Evolutionary conservation across 2,113 vertebrate genomes (phyloP), one percentile per base, ranked within the genome.

Genomic region (Meleagris gallopavo): DNA sequence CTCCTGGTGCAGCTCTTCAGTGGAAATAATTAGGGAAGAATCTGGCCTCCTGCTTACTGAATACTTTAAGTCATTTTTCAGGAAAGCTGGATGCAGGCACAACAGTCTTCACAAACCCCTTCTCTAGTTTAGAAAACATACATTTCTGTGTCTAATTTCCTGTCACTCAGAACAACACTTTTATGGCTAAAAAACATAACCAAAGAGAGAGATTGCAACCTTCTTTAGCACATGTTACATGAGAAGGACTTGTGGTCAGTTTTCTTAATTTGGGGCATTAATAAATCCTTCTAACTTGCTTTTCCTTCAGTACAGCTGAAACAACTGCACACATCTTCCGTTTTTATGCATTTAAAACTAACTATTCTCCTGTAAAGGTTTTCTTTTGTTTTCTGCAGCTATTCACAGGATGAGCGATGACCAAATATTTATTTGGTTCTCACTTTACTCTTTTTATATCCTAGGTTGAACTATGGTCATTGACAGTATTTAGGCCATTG

Each of bases 121-220:
- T 89, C 62, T 55, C 14, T 55, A 10, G 7, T 80, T 91, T 25
- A 66, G 58, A 76, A 95, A 82, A 69, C 64, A 90, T 62, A 66
- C 15, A 12, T 64, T 41, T 48, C 58, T 60, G 69, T 38, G 46
- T 73, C 36, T 86, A 66, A 61, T 74, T 90, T 81, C 66, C 82
- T 89, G 65, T 81, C 43, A 7, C 73, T 78, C 34, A 50, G 64
- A 96, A 65, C 86, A 92, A 52, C 7, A 14, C 76, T 90, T 85
- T 60, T 34, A 30, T 13, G n/a, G 65, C 83, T 69, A 75, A 72
- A 72, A 24, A 27, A 38, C 29, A 12, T 55, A 84, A 88, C 94
- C 92, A 93, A 90, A 94, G 92, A 88, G 71, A 70, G 70, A 86
- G 73, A 32, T 70, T 61, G 66, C 57, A 48, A 4, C 72, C 65